Conservation (phyloP, 2,888 invertebrate species). For the Chorisops tibialis region DNA sequence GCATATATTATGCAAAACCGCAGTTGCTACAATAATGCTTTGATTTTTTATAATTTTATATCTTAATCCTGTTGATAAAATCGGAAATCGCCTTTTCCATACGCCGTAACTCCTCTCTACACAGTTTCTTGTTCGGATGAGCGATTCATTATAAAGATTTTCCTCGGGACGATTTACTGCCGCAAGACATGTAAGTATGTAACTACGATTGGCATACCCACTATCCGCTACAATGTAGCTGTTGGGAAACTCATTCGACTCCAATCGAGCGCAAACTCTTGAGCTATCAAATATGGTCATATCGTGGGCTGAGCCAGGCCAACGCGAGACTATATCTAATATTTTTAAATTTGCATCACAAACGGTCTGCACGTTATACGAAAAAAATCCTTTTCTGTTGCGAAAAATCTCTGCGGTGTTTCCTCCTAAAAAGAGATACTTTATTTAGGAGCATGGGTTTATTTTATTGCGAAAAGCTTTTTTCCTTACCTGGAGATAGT, state of each 20-base stretch:
- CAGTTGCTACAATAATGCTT: conserved; percentile 29
- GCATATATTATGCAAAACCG: conserved; percentile 28
- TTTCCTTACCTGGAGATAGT: too few relatives aligned
- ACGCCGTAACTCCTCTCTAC: conserved; percentile 27
- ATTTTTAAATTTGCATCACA: too few relatives aligned
- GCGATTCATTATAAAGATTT: conserved; percentile 19
- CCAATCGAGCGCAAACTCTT: too few relatives aligned
- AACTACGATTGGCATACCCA: conserved; percentile 1
- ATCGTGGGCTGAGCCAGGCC: conserved; percentile 21
- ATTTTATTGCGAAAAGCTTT: too few relatives aligned
- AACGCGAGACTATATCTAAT: too few relatives aligned
- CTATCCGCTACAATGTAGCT: conserved; percentile 8
- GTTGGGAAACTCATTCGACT: too few relatives aligned
- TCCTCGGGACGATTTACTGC: neutral
- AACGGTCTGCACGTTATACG: too few relatives aligned
- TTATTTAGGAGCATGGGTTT: too few relatives aligned
- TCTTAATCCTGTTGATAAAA: conserved; percentile 24
- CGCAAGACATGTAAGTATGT: conserved; percentile 8
- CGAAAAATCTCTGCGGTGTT: too few relatives aligned
- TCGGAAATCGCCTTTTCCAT: conserved; percentile 28
- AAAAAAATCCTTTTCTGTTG: too few relatives aligned
- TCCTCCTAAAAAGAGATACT: too few relatives aligned
- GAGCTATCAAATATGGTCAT: conserved; percentile 16
- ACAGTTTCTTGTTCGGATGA: conserved; percentile 28
- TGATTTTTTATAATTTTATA: conserved; percentile 8